Conservation (phyloP, 2,113 vertebrate genomes). For the Desmodus rotundus region DNA sequence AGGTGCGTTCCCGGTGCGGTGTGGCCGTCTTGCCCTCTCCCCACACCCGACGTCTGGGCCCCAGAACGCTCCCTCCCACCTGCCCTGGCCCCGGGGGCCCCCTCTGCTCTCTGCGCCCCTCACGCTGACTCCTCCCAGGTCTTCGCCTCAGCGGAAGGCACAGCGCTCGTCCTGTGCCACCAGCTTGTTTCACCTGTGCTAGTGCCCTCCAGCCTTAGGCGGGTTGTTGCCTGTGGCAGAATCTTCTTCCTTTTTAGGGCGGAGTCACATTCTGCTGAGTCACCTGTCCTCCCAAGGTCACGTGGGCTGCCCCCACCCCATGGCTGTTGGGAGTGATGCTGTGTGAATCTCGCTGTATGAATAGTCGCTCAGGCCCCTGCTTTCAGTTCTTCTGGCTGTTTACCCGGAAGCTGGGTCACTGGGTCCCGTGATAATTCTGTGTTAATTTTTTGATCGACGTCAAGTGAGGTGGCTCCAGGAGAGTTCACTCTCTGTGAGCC, state of each 20-base stretch:
- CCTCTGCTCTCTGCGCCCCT: rapidly evolving
- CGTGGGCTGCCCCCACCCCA: too few relatives aligned
- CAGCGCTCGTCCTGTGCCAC: rapidly evolving
- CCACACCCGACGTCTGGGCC: background rate
- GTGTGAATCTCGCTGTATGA: rapidly evolving
- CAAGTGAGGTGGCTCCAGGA: rapidly evolving
- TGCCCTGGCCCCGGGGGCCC: rapidly evolving
- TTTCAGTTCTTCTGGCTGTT: background rate
- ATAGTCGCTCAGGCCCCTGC: rapidly evolving
- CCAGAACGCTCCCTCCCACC: rapidly evolving
- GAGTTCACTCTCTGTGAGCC: background rate
- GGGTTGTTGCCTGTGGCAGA: rapidly evolving
- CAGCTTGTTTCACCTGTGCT: too few relatives aligned
- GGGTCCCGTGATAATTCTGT: rapidly evolving
- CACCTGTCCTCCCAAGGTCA: too few relatives aligned
- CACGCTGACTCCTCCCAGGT: rapidly evolving
- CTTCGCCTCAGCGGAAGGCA: rapidly evolving
- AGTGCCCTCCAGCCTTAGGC: too few relatives aligned
- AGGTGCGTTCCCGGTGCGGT: rapidly evolving
- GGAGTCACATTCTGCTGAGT: rapidly evolving
- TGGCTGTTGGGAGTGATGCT: rapidly evolving
- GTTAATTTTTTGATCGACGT: background rate
- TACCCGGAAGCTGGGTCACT: rapidly evolving
- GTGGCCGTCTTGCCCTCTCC: rapidly evolving
- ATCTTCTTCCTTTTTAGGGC: background rate